A percentile compares a stretch with the other conserved stretches of the same genome.
phyloP scores from a whole-genome alignment of 2,888 invertebrate genomes.

The Mesodorylaimus sp. region DNA sequence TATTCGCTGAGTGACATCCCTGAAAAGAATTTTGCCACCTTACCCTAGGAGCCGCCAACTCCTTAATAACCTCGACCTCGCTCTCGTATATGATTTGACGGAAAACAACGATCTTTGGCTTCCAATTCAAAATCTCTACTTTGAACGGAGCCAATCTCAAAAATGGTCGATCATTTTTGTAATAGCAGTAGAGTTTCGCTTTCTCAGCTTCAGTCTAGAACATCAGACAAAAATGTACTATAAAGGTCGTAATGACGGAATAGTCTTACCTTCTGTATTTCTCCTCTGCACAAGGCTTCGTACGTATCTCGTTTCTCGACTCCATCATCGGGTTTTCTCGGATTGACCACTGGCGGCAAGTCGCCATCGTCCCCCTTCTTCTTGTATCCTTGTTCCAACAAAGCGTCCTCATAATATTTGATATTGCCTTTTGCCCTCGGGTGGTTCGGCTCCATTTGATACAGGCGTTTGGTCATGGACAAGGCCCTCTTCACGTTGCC shows the following conservation, averaged over 20 bases:
- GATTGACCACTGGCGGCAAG: constrained; percentile 22
- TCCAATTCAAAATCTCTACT: constrained; percentile 23
- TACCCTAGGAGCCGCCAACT: constrained; percentile 67
- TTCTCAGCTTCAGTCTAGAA: constrained; percentile 19
- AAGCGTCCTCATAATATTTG: constrained; percentile 65
- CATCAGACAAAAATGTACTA: too few species aligned
- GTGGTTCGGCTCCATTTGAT: constrained; percentile 50
- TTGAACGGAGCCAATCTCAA: constrained; percentile 27
- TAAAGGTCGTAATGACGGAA: too few species aligned
- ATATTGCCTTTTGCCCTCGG: constrained; percentile 71
- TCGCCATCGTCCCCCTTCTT: constrained; percentile 48
- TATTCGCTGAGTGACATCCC: too few species aligned
- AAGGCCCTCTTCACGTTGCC: constrained; percentile 68
- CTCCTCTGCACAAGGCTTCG: constrained; percentile 41
- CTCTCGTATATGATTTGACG: constrained; percentile 65
- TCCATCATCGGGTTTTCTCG: constrained; percentile 21
- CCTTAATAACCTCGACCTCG: constrained; percentile 67
- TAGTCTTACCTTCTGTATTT: constrained; percentile 34
- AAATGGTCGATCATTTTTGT: constrained; percentile 27
- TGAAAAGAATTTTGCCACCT: too few species aligned
- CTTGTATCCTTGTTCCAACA: constrained; percentile 38
- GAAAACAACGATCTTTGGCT: constrained; percentile 50
- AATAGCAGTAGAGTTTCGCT: constrained; percentile 27
- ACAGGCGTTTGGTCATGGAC: constrained; percentile 65
- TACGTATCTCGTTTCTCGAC: constrained; percentile 37